A percentile compares a stretch with the other conserved stretches of the same genome.
Conservation (phyloP, 1,140 invertebrate species). For the Apis dorsata region DNA sequence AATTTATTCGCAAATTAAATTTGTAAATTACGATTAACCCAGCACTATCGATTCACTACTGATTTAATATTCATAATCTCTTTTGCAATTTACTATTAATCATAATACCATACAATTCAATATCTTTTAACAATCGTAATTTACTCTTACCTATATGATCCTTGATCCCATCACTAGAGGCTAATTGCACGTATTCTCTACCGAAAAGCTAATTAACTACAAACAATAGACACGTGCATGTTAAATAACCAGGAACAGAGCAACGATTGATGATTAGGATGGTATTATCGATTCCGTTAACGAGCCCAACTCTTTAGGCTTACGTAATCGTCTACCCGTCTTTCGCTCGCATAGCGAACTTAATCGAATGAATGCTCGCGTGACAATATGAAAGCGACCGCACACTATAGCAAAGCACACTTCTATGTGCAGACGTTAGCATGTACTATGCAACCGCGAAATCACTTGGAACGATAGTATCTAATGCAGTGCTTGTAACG, state of each 20-base stretch:
- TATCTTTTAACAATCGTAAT: no score
- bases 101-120: no score
- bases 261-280: constrained; percentile 23
- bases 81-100: no score
- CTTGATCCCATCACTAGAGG: no score
- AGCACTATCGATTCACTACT: no score
- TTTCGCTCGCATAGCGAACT: constrained; percentile 36
- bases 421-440: neutral
- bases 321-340: constrained; percentile 6
- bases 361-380: constrained; percentile 22
- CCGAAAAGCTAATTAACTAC: neutral
- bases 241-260: neutral
- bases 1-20: no score
- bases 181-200: fast-evolving
- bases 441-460: neutral
- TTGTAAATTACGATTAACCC: no score
- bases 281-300: constrained; percentile 36
- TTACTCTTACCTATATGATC: no score
- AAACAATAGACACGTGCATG: neutral
- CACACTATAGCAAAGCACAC: constrained; percentile 2
- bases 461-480: constrained; percentile 4
- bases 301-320: neutral
- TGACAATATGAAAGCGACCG: constrained; percentile 2
- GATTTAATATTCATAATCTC: no score
- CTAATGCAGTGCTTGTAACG: neutral